Conservation (phyloP, 2,888 invertebrate species). For the Plagodis dolabraria region DNA sequence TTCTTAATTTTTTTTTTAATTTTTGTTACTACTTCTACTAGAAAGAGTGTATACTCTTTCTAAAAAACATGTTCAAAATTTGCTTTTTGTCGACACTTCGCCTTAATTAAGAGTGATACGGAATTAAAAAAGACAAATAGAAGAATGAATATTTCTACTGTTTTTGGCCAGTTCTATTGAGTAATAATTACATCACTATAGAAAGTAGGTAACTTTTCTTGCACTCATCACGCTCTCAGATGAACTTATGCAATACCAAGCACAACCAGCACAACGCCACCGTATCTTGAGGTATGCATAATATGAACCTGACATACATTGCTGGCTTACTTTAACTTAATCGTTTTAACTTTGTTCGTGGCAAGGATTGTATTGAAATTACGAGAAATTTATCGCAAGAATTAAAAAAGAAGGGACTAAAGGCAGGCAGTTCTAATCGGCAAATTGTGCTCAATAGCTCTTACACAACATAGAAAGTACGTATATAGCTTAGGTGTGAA, state of each 20-base stretch:
- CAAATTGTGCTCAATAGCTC: background rate
- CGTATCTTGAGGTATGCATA: background rate
- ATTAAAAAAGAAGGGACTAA: background rate
- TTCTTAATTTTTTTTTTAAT: too few relatives aligned
- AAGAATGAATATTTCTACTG: background rate
- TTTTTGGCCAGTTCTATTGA: slow-evolving; percentile 13
- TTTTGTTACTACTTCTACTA: too few relatives aligned
- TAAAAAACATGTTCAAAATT: too few relatives aligned
- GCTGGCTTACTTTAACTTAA: slow-evolving; percentile 8
- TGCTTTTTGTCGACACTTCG: too few relatives aligned
- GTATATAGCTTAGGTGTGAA: background rate
- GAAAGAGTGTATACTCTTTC: too few relatives aligned
- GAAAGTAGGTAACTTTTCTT: slow-evolving; percentile 33
- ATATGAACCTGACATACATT: slow-evolving; percentile 9
- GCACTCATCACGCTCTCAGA: slow-evolving; percentile 24
- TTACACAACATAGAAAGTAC: slow-evolving; percentile 8
- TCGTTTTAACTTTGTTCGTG: background rate
- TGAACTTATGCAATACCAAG: slow-evolving; percentile 24
- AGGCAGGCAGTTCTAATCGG: slow-evolving; percentile 2
- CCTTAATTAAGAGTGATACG: too few relatives aligned
- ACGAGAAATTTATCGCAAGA: background rate
- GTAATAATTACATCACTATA: slow-evolving; percentile 20
- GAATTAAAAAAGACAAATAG: background rate
- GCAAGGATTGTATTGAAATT: slow-evolving; percentile 9
- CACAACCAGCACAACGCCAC: background rate